phyloP scores from a whole-genome alignment of 1,140 invertebrate species.

The Atopsyche davidsoni region DNA sequence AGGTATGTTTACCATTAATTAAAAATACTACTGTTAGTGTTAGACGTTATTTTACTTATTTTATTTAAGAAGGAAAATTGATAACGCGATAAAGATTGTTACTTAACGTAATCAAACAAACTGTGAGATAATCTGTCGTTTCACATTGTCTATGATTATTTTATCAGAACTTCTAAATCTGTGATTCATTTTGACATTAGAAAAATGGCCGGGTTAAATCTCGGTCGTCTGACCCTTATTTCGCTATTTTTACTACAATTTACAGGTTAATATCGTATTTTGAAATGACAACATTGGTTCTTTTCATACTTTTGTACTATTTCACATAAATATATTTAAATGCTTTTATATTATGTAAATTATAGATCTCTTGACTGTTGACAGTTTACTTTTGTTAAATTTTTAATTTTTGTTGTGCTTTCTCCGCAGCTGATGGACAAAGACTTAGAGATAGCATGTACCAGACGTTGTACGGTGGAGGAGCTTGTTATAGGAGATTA shows the following conservation, averaged over 20 bases:
- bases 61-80: no score
- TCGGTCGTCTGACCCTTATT: background rate
- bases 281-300: background rate
- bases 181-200: background rate
- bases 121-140: no score
- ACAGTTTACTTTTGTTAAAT: background rate
- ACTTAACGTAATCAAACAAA: no score
- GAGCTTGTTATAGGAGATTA: conserved; percentile 77
- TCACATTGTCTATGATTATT: no score
- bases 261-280: background rate
- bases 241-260: background rate
- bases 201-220: background rate
- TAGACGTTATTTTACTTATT: no score
- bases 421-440: conserved; percentile 44
- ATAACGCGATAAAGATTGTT: no score
- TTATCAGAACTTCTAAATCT: no score
- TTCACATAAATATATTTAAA: background rate
- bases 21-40: no score
- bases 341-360: background rate
- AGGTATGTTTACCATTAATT: no score
- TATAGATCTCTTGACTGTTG: background rate
- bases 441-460: conserved; percentile 78
- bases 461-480: conserved; percentile 59
- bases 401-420: conserved; percentile 12
- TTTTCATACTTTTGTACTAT: background rate